Evolutionary conservation across 2,113 vertebrate genomes (phyloP).

Genomic region (Propithecus coquereli): DNA sequence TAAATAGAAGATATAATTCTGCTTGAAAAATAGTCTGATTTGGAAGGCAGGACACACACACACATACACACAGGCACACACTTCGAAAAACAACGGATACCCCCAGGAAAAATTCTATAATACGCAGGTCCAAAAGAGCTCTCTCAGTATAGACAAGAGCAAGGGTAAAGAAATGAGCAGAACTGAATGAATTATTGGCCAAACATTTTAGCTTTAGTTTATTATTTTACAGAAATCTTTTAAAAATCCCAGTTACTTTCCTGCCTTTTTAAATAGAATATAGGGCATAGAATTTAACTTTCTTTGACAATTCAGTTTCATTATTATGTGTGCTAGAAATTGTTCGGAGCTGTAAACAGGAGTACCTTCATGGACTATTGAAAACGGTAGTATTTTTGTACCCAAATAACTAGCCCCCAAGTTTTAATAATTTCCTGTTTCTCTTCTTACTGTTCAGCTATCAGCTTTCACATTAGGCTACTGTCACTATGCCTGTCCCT

Average conservation of each 20-base stretch:
- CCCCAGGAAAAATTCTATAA: background rate
- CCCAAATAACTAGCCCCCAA: background rate
- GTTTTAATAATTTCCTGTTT: background rate
- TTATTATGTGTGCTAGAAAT: background rate
- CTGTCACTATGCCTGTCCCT: background rate
- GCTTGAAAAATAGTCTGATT: background rate
- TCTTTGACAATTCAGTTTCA: background rate
- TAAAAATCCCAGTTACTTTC: background rate
- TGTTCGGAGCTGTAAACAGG: slow-evolving; percentile 1
- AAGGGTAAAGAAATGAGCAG: background rate
- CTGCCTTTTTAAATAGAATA: background rate
- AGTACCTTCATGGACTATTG: background rate
- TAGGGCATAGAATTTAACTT: background rate
- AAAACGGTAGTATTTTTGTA: background rate
- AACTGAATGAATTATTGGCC: background rate
- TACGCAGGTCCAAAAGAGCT: background rate
- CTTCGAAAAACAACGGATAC: background rate
- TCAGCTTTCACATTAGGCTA: background rate
- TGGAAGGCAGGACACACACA: background rate
- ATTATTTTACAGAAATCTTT: background rate
- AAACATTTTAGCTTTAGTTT: background rate
- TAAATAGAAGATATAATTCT: background rate
- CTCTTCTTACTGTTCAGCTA: background rate
- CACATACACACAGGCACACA: background rate
- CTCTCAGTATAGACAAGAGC: background rate